Base-by-base conservation (phyloP, 2,888 invertebrate genomes). In the Zhengitettix transpicula region DNA sequence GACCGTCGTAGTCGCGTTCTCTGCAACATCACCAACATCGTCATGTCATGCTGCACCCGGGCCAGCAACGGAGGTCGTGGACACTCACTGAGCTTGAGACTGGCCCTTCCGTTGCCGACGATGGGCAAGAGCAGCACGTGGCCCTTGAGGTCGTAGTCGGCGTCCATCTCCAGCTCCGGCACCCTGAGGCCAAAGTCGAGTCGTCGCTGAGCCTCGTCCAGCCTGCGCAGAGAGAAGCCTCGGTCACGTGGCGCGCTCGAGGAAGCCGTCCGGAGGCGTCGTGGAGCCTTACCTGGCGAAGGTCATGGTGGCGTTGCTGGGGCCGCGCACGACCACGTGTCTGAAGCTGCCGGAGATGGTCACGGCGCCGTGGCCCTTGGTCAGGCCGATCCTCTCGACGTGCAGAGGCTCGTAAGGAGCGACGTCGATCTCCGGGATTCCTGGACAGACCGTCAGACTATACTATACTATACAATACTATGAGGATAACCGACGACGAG, bases 141-240 rank as follows among this genome's bases (percentile, higher is more conserved):
- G 9, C 81, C 81, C 66, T 79, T 79, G 8, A 81, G 71, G 69
- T 79, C 77, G 67, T 81, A 81, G 60, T 75, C 73, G 7, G 80
- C 76, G 63, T 75, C 76, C n/a, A 81, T 78, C 42, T 76, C 73
- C 52, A 81, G 70, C 16, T 74, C 68, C 1, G 81, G 81, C 40
- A 82, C 72, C 62, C 75, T 72, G 51, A 82, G 68, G 57, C 78
- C 79, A 63, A 81, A 80, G 65, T 77, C 77, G 61, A 81, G 70
- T 54, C 71, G 71, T 57, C 74, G 75, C 42, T 75, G 74, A 11
- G 71, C 70, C 40, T 80, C 67, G 67, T 80, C 77, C 62, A 81
- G 68, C 56, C 80, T 81, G 66, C 28, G 28, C 3, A 28, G 3
- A n/a, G n/a, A n/a, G 3, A 28, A 5, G 28, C 28, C 28, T 28